phyloP scores from a whole-genome alignment of 2,888 invertebrate species.

The Phymatocera aterrima region DNA sequence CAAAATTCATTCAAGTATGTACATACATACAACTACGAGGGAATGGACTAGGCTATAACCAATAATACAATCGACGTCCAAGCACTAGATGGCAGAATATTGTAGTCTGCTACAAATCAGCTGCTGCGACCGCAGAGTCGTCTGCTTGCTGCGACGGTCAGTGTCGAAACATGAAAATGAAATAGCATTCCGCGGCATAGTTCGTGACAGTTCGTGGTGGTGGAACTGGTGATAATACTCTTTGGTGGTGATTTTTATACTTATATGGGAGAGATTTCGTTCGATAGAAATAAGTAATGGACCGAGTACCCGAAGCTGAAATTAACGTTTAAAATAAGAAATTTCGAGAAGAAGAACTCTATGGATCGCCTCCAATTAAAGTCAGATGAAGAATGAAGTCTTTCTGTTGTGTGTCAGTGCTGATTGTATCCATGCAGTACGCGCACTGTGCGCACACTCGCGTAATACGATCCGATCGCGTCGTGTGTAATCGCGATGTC shows the following conservation, averaged over 20 bases:
- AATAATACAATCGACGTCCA: neutral
- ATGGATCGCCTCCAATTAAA: neutral
- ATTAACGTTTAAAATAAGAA: neutral
- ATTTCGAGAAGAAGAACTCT: neutral
- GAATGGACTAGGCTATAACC: too few species aligned
- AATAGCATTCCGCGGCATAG: neutral
- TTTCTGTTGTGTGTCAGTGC: neutral
- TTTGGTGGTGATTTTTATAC: too few species aligned
- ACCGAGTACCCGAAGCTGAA: neutral
- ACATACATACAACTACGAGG: neutral
- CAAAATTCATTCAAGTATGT: too few species aligned
- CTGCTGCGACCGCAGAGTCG: conserved; percentile 1
- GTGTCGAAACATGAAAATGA: neutral
- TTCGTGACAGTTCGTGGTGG: neutral
- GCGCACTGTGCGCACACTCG: too few species aligned
- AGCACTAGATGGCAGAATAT: neutral
- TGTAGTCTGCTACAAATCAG: neutral
- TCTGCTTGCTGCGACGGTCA: neutral
- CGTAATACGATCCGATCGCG: too few species aligned
- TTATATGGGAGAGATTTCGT: neutral
- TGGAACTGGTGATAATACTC: too few species aligned
- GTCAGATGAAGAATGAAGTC: neutral
- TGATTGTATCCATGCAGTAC: too few species aligned
- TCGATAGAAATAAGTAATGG: neutral
- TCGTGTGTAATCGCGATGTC: neutral